Conservation (phyloP, 2,888 invertebrate genomes). For the Agrotis clavis region DNA sequence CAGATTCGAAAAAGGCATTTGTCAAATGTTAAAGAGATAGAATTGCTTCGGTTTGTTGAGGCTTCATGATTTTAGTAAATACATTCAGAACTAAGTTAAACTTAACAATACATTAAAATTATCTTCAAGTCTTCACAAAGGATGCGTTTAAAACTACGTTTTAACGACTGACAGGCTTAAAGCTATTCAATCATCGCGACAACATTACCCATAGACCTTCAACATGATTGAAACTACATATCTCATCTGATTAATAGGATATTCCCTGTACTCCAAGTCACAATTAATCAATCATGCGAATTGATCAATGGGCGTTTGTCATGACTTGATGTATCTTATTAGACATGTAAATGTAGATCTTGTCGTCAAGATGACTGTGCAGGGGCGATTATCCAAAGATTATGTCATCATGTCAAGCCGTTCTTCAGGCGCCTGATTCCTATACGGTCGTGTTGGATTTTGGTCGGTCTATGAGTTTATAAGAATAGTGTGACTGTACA, state of each 20-base stretch:
- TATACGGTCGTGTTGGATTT: not conserved
- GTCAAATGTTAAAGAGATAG: no score
- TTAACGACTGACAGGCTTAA: not conserved
- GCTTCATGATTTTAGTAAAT: no score
- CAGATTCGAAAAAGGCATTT: no score
- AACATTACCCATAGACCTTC: not conserved
- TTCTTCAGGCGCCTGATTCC: no score
- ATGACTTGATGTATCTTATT: not conserved
- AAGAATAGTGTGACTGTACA: no score
- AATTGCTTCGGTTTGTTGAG: no score
- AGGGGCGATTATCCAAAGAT: not conserved
- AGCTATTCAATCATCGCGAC: not conserved
- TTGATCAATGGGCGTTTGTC: conserved; percentile 3
- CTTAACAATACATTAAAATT: no score
- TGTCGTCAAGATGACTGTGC: not conserved
- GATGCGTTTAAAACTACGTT: not conserved
- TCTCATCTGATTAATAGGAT: conserved; percentile 9
- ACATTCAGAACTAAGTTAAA: no score
- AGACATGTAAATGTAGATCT: conserved; percentile 29
- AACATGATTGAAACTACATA: not conserved
- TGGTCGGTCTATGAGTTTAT: not conserved
- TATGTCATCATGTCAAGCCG: not conserved
- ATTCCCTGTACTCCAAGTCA: conserved; percentile 4
- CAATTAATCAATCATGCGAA: conserved; percentile 15
- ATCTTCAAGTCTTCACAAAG: no score